Base-by-base conservation (phyloP, 2,888 invertebrate genomes). In the Aleiodes alternator region DNA sequence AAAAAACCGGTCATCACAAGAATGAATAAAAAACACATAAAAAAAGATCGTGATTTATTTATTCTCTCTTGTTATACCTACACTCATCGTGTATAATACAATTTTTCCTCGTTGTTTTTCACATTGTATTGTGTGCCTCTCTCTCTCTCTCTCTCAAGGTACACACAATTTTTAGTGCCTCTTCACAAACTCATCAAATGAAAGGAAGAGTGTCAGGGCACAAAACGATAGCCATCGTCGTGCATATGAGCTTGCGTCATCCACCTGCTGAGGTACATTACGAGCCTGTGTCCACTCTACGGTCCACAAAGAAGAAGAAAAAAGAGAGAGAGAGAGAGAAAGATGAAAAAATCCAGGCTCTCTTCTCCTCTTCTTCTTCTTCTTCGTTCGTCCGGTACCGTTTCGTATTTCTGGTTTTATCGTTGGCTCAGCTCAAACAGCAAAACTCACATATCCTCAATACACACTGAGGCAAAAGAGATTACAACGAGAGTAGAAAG, bases 331-430 rank as follows among this genome's bases (percentile, higher is more conserved):
- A 70, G 16, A 59, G 51, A 48, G 51, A 71, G 66, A 55, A n/a
- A 53, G 53, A 68, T 68, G 73, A 23, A 23, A 23, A 43, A 43
- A 43, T 50, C 31, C 56, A 73, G 59, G 51, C 55, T 69, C 69
- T 53, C 6, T 6, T 34, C 5, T 34, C 5, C 3, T 23, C 23
- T 23, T 23, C 23, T 23, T 23, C 23, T 23, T 53, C 6, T 6
- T 34, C 5, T 34, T 4, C 6, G 34, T 34, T 34, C 9, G 43
- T 43, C 43, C 43, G 43, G 43, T 43, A 43, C 43, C 43, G 43
- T 43, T 43, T 43, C 43, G 43, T 43, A 43, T 43, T 43, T 43
- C 43, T 43, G 43, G 43, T 43, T 43, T 43, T 43, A 8, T 43
- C 43, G 43, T 43, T 43, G 43, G 43, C 43, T 43, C 43, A 43